Evolutionary conservation across 2,797 vertebrate species (phyloP), one percentile per base, ranked within the genome.

Genomic region (Tapirus indicus): DNA sequence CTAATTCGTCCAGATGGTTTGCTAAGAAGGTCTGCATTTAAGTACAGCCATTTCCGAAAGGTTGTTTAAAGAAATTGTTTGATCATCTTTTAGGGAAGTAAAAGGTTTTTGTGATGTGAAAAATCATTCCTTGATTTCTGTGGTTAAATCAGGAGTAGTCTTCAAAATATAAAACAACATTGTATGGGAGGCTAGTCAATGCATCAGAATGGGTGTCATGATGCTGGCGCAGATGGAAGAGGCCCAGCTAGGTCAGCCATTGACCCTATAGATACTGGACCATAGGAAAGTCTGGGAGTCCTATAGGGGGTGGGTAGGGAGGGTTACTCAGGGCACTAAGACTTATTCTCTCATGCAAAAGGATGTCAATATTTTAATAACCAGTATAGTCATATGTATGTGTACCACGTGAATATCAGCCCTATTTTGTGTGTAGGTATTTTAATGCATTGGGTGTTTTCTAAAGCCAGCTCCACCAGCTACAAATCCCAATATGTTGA

Each of bases 11-110:
- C 83, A 84, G n/a, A 64, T 38, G 17, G 3, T 68, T 64, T 87
- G 64, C 74, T 83, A 47, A 69, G 79, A 95, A 68, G 23, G 1
- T 74, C 14, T 62, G 4, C 14, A 8, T 88, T 82, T 79, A 77
- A 90, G 58, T 32, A 56, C 6, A 90, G 13, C 35, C 27, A 49
- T 83, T 62, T 69, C 41, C 68, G 47, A 64, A 68, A 88, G 2
- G 9, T 52, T 32, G 23, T 86, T 93, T 68, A 78, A 86, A 78
- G 25, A 35, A 90, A 62, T 83, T 69, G 7, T 92, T 74, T 91
- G 35, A 71, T 89, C 62, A 60, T 25, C 23, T 94, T 74, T 86
- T 44, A 60, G 29, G 21, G 35, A 74, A 92, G 23, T 44, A 8
- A 85, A 93, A 85, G 20, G 1, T 3, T 91, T 96, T 78, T 84